A percentile compares a stretch with the other conserved stretches of the same genome.
These are phyloP conservation scores for Spongilla lacustris DNA, from an alignment of 37 sponge, comb jelly and placozoan genomes.

Conservation along the genomic window DNA sequence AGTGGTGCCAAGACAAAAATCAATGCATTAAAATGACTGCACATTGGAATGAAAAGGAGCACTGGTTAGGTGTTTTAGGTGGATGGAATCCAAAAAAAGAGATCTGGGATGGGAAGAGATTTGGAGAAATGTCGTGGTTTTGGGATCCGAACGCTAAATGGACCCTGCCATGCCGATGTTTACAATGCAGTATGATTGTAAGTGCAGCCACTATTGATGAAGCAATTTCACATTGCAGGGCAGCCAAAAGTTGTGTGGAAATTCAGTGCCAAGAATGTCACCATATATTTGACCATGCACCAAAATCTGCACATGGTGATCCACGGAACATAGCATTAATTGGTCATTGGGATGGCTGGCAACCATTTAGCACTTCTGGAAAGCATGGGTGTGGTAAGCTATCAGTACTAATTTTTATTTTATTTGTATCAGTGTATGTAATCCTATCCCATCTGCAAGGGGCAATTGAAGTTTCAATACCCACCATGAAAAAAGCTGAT, in stretches of 20 bases:
- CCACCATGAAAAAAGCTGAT: constrained; percentile 33
- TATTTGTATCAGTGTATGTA: background rate
- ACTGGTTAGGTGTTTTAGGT: constrained; percentile 1
- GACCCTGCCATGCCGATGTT: no score
- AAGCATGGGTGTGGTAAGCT: constrained; percentile 33
- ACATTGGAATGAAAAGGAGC: constrained; percentile 24
- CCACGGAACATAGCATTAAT: constrained; percentile 41
- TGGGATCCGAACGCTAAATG: constrained; percentile 12
- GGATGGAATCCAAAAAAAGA: background rate
- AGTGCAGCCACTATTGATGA: no score
- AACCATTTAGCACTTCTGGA: constrained; percentile 9
- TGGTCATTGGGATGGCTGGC: constrained; percentile 47
- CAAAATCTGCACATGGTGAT: no score
- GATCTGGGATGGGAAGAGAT: constrained; percentile 34
- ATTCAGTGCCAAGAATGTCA: no score
- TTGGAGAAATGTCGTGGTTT: constrained; percentile 23
- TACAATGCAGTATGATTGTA: no score
- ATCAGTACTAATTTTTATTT: background rate
- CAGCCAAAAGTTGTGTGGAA: no score
- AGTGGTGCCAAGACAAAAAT: no score
- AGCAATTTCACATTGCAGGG: no score
- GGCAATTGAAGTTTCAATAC: constrained; percentile 29
- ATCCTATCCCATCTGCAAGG: constrained; percentile 7
- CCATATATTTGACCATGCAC: no score
- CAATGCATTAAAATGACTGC: constrained; percentile 17